phyloP scores from a whole-genome alignment of 2,888 invertebrate genomes.

The Nipponacmea schrenckii region DNA sequence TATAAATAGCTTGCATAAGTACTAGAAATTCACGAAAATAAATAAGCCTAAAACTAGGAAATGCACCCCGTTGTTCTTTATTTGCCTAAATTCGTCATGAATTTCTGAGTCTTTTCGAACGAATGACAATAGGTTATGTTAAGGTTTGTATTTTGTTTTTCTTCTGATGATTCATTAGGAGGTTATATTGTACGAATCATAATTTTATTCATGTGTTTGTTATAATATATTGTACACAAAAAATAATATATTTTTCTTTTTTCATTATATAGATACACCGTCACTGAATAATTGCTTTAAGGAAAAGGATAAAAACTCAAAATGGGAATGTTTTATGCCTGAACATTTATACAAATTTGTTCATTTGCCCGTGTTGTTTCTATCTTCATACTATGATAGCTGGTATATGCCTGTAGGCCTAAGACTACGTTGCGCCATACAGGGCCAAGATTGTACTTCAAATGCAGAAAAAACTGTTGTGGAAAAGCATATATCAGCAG shows the following conservation, averaged over 20 bases:
- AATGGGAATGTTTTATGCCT: constrained; percentile 43
- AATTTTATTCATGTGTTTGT: too few species aligned
- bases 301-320: constrained; percentile 15
- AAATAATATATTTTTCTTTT: not conserved
- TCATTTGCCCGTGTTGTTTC: constrained; percentile 40
- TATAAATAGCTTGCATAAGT: too few species aligned
- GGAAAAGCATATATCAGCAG: constrained; percentile 23
- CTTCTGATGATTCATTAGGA: too few species aligned
- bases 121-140: too few species aligned
- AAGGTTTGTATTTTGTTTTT: too few species aligned
- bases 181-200: too few species aligned
- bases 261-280: constrained; percentile 30
- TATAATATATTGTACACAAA: not conserved
- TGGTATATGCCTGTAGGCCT: constrained; percentile 38
- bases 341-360: constrained; percentile 37
- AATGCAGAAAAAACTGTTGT: constrained; percentile 28
- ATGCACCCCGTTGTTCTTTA: too few species aligned
- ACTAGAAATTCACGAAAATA: too few species aligned
- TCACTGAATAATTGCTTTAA: constrained; percentile 38
- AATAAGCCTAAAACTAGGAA: too few species aligned
- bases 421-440: constrained; percentile 30
- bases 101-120: too few species aligned
- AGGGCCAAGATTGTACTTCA: constrained; percentile 27
- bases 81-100: too few species aligned
- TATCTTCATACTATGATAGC: constrained; percentile 41